These are phyloP conservation scores for Chaetura pelagica DNA, from an alignment of 2,113 vertebrate species.

Conservation along the genomic window DNA sequence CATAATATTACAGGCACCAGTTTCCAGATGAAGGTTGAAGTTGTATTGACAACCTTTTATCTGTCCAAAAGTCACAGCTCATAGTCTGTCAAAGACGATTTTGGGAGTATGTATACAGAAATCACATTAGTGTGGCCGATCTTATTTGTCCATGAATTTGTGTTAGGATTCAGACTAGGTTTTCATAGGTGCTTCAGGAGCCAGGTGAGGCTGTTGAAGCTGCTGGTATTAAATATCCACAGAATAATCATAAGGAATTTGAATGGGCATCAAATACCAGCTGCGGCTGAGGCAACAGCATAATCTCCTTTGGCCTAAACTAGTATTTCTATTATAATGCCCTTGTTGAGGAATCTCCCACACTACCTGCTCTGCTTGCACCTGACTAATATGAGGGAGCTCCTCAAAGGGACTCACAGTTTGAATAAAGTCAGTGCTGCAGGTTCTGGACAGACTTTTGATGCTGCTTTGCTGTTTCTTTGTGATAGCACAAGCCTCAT, in stretches of 20 bases:
- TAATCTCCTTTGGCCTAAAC: not conserved
- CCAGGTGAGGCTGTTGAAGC: not conserved
- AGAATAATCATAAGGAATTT: not conserved
- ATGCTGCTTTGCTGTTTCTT: not conserved
- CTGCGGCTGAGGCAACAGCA: not conserved
- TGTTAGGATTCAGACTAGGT: not conserved
- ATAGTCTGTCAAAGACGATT: not conserved
- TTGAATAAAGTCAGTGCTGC: not conserved
- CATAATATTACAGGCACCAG: not conserved
- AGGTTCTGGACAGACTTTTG: not conserved
- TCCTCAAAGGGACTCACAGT: not conserved
- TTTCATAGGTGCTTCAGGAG: not conserved
- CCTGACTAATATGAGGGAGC: not conserved
- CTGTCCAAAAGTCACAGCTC: not conserved
- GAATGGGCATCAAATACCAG: not conserved
- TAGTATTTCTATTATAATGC: not conserved
- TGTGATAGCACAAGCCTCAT: not conserved
- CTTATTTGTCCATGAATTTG: not conserved
- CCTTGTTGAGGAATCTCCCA: not conserved
- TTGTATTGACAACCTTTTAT: not conserved
- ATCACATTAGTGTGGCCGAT: not conserved
- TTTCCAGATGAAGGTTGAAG: not conserved
- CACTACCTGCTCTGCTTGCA: not conserved
- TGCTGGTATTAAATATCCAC: not conserved
- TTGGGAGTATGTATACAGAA: not conserved